Conservation (phyloP, 2,113 vertebrate species). For the Sus scrofa region T2T-Sscrofa CM000819.6:86644501-86645000, state of each 20-base stretch:
- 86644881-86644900: conserved; percentile 20
- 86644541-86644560: not conserved
- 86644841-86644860: not conserved
- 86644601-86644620: not conserved
- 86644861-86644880: conserved; percentile 5
- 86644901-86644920: not conserved
- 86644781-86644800: not conserved
- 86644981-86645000: not conserved
- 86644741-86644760: not conserved
- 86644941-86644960: conserved; percentile 2
- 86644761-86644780: not conserved
- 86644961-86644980: conserved; percentile 16
- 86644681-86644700: not conserved
- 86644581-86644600: not conserved
- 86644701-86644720: not conserved
- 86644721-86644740: not conserved
- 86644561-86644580: not conserved
- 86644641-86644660: not conserved
- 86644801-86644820: not conserved
- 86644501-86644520: not conserved
- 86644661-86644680: not conserved
- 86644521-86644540: not conserved
- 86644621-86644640: not conserved
- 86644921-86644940: not conserved
- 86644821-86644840: not conserved